Evolutionary conservation across 2,797 vertebrate species (phyloP).

Genomic region (Rhinoraja longicauda): DNA sequence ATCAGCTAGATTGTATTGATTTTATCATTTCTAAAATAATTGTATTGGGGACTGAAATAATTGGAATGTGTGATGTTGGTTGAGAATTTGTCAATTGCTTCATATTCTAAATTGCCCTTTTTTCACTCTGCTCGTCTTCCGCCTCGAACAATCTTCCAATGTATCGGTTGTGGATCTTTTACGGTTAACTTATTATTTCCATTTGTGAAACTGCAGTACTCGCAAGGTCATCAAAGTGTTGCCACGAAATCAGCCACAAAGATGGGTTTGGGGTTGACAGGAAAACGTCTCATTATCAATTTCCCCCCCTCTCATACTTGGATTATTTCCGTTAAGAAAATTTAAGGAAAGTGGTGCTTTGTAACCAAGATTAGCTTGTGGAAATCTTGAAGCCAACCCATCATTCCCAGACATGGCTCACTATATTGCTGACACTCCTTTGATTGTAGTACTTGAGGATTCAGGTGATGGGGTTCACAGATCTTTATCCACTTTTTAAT

Average conservation of each 20-base stretch:
- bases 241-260: not conserved
- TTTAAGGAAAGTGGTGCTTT: not conserved
- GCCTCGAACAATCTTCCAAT: not conserved
- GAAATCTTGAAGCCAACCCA: not conserved
- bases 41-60: not conserved
- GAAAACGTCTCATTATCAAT: not conserved
- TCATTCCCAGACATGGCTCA: not conserved
- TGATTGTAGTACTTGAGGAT: not conserved
- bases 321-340: not conserved
- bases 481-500: not conserved
- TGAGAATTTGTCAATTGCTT: not conserved
- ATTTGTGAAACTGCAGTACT: not conserved
- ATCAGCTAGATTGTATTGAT: not conserved
- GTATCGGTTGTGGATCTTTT: not conserved
- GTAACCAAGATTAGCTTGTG: not conserved
- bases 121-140: not conserved
- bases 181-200: not conserved
- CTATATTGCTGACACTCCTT: not conserved
- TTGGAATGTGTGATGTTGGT: not conserved
- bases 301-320: not conserved
- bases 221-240: not conserved
- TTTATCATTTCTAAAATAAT: constrained; percentile 22
- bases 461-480: not conserved
- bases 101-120: not conserved
- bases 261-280: not conserved